Percentiles rank a stretch among this genome's conserved stretches.
Conservation (phyloP, 2,888 invertebrate species). For the Tetropium fuscum region DNA sequence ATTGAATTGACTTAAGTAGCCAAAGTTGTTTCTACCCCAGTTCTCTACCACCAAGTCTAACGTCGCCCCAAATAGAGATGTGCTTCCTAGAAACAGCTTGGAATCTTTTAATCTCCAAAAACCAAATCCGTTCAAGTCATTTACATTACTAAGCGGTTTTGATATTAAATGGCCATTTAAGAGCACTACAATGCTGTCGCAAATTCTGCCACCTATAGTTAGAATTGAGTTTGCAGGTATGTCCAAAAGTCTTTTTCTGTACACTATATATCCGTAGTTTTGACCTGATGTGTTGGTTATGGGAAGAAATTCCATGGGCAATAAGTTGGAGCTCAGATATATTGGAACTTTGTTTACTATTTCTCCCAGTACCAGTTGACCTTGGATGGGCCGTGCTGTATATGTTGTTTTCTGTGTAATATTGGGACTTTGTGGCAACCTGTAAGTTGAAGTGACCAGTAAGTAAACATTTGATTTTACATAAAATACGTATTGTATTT, state of each 20-base stretch:
- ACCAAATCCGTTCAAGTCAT: constrained; percentile 64
- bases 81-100: constrained; percentile 51
- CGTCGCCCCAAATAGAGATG: constrained; percentile 49
- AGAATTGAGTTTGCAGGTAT: constrained; percentile 53
- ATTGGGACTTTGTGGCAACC: constrained; percentile 77
- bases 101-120: constrained; percentile 61
- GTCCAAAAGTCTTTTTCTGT: constrained; percentile 61
- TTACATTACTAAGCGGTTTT: constrained; percentile 47
- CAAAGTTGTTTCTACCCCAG: constrained; percentile 81
- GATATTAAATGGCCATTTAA: constrained; percentile 63
- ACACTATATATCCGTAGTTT: constrained; percentile 70
- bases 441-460: too few relatives aligned
- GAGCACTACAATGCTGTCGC: constrained; percentile 67
- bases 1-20: constrained; percentile 61
- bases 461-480: too few relatives aligned
- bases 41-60: constrained; percentile 76
- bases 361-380: constrained; percentile 30
- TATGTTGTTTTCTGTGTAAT: constrained; percentile 80
- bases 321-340: constrained; percentile 29
- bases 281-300: constrained; percentile 67
- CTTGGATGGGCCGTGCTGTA: constrained; percentile 75
- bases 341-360: constrained; percentile 46
- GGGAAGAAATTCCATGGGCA: constrained; percentile 59
- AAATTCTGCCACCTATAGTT: constrained; percentile 62
- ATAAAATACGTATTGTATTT: too few relatives aligned